Evolutionary conservation across 2,888 invertebrate species (phyloP).

Genomic region (Siphlonurus alternatus): DNA sequence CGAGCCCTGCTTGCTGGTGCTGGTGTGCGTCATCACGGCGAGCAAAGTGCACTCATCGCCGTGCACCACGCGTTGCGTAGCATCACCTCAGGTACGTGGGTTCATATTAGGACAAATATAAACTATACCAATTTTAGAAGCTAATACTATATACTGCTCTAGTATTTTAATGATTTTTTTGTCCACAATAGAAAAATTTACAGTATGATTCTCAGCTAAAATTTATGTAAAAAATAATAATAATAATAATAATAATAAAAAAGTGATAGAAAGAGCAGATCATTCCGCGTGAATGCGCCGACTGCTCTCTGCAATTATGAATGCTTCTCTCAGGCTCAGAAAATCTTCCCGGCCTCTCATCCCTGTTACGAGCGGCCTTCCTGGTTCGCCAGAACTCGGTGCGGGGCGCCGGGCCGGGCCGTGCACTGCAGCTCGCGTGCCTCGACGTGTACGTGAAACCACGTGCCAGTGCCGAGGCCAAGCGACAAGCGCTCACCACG

Average conservation of each 20-base stretch:
- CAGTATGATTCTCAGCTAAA: too few relatives aligned
- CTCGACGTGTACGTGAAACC: conserved; percentile 48
- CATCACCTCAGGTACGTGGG: conserved; percentile 4
- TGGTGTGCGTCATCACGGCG: conserved; percentile 7
- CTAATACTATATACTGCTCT: too few relatives aligned
- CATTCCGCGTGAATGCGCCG: too few relatives aligned
- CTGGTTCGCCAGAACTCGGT: conserved; percentile 44
- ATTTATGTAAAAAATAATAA: too few relatives aligned
- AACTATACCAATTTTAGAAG: not conserved
- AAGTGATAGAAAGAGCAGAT: too few relatives aligned
- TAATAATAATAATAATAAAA: too few relatives aligned
- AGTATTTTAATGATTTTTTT: too few relatives aligned
- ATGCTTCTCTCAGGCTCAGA: conserved; percentile 40
- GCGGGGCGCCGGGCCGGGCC: conserved; percentile 36
- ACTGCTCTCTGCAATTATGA: too few relatives aligned
- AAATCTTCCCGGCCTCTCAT: conserved; percentile 37
- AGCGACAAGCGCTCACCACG: not conserved
- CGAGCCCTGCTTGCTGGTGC: conserved; percentile 9
- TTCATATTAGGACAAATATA: conserved; percentile 4
- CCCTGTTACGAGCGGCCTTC: conserved; percentile 46
- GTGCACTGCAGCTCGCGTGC: conserved; percentile 40
- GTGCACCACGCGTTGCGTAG: conserved; percentile 7
- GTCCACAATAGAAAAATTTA: not conserved
- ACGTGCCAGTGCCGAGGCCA: not conserved
- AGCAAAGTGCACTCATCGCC: conserved; percentile 8